A percentile compares a stretch with the other conserved stretches of the same genome.
phyloP scores from a whole-genome alignment of 2,888 invertebrate genomes.

The Gastracanthus pulcherrimus region DNA sequence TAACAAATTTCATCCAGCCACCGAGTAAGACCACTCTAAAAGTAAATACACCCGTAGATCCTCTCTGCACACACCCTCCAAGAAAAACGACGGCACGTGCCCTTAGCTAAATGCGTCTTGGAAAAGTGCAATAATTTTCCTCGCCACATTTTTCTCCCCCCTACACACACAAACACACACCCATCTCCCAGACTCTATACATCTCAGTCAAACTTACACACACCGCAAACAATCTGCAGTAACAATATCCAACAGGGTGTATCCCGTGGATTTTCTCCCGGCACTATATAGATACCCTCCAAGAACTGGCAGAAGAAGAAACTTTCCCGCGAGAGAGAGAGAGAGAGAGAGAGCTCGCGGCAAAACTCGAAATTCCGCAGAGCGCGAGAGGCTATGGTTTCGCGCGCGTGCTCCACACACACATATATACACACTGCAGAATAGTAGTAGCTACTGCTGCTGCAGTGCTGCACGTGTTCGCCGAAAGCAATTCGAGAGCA shows the following conservation, averaged over 20 bases:
- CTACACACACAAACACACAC: background rate
- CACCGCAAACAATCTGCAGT: constrained; percentile 15
- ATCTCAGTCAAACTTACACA: background rate
- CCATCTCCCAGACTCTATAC: background rate
- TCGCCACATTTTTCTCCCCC: background rate
- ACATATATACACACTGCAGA: background rate
- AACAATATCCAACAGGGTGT: constrained; percentile 25
- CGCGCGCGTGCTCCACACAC: background rate
- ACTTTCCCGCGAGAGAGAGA: background rate
- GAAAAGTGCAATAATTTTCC: constrained; percentile 38
- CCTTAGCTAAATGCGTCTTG: constrained; percentile 27
- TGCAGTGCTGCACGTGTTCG: constrained; percentile 54
- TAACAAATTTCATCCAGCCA: background rate
- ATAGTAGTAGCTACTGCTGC: background rate
- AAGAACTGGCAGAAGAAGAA: constrained; percentile 12
- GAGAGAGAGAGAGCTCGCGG: background rate
- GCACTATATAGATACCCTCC: background rate
- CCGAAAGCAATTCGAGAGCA: constrained; percentile 75
- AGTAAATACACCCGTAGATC: background rate
- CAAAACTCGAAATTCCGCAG: background rate
- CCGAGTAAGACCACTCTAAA: background rate
- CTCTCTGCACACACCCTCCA: background rate
- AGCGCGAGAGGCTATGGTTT: background rate
- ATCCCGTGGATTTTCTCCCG: constrained; percentile 14
- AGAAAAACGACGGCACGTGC: background rate